Percentiles rank a stretch among this genome's conserved stretches.
These are phyloP conservation scores for Listronotus oregonensis DNA, from an alignment of 1,140 invertebrate species.

Conservation along the genomic window DNA sequence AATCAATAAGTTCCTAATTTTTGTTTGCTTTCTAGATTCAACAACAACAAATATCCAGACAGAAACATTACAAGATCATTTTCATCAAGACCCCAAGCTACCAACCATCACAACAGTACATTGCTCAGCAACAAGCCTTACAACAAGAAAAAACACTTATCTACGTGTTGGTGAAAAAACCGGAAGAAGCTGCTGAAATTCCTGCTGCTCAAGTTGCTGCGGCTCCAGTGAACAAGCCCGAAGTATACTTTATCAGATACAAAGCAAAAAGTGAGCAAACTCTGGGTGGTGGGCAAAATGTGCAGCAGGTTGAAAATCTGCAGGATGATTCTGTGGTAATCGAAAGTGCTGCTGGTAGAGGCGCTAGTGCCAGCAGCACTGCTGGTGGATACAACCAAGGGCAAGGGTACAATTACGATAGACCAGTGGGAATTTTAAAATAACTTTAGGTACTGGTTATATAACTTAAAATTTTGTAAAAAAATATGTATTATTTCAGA, in stretches of 20 bases:
- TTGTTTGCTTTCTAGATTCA: constrained; percentile 50
- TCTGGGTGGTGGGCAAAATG: constrained; percentile 35
- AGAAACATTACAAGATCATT: constrained; percentile 86
- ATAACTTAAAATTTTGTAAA: too few relatives aligned
- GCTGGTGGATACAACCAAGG: not conserved
- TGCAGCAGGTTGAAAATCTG: constrained; percentile 62
- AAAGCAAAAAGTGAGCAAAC: constrained; percentile 61
- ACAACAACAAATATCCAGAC: constrained; percentile 63
- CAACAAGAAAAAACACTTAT: constrained; percentile 87
- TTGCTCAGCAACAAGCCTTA: constrained; percentile 71
- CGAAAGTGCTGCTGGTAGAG: constrained; percentile 8
- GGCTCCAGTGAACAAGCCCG: constrained; percentile 80
- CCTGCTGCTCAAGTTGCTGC: constrained; percentile 75
- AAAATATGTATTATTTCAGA: too few relatives aligned
- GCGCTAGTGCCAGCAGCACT: too few relatives aligned
- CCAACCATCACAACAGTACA: constrained; percentile 74
- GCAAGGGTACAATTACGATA: constrained; percentile 20
- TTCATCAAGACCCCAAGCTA: constrained; percentile 87
- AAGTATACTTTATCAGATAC: constrained; percentile 87
- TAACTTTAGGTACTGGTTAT: not conserved
- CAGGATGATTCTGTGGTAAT: constrained; percentile 54
- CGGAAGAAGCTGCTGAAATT: constrained; percentile 77
- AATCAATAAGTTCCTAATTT: too few relatives aligned
- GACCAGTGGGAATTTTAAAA: not conserved
- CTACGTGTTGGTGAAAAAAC: constrained; percentile 86